Percentiles rank a stretch among this genome's conserved stretches.
Conservation (phyloP, 2,888 invertebrate genomes). For the Cephus nigrinus region DNA sequence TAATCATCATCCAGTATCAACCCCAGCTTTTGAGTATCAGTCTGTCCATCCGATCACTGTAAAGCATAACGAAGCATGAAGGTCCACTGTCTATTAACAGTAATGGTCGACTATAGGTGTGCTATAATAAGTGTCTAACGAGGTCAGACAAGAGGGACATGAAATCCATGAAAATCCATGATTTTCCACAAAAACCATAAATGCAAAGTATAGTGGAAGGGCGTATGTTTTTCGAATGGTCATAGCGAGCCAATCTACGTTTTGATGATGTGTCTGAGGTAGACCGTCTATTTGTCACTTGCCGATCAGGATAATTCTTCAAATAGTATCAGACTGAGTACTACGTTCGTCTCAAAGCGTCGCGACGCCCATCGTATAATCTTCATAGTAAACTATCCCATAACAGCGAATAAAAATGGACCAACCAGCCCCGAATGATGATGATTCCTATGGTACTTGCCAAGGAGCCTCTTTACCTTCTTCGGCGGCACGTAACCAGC, state of each 20-base stretch:
- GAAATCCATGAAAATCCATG: not conserved
- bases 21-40: not conserved
- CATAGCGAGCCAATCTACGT: conserved; percentile 50
- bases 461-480: not conserved
- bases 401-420: conserved; percentile 4
- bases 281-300: conserved; percentile 20
- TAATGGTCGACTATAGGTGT: not conserved
- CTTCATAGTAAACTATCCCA: not conserved
- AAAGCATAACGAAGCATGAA: not conserved
- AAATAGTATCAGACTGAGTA: not conserved
- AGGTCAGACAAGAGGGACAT: not conserved
- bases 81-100: not conserved
- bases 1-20: not conserved
- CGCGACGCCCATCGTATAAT: not conserved
- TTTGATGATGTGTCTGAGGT: conserved; percentile 47
- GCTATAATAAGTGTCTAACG: not conserved
- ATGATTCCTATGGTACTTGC: conserved; percentile 7
- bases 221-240: conserved; percentile 57
- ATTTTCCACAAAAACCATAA: conserved; percentile 19
- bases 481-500: conserved; percentile 4
- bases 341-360: not conserved
- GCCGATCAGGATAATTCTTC: not conserved
- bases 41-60: not conserved
- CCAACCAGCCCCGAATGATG: conserved; percentile 5
- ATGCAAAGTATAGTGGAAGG: conserved; percentile 30